A percentile compares a stretch with the other conserved stretches of the same genome.
Evolutionary conservation across 2,113 vertebrate genomes (phyloP).

Genomic region (Salvelinus alpinus): DNA sequence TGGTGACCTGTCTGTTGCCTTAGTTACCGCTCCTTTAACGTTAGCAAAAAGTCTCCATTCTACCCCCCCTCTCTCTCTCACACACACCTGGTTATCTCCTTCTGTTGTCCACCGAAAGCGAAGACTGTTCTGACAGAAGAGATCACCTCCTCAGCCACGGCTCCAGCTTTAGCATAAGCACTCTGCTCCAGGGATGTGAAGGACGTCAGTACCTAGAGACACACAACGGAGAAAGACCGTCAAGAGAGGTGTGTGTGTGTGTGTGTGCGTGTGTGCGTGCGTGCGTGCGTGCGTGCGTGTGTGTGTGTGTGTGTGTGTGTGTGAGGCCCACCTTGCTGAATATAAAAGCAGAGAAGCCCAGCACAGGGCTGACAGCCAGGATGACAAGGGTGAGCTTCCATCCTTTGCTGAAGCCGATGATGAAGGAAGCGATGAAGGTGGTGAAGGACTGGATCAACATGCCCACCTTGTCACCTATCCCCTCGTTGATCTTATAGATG

Average conservation of each 20-base stretch:
- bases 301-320: not conserved
- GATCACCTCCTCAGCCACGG: constrained; percentile 93
- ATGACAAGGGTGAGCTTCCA: constrained; percentile 98
- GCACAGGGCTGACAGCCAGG: constrained; percentile 87
- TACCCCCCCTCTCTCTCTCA: not conserved
- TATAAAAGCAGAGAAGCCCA: constrained; percentile 84
- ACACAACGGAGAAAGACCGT: not conserved
- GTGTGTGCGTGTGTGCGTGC: not conserved
- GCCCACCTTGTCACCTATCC: constrained; percentile 92
- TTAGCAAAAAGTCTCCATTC: too few species aligned
- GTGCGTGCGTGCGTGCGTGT: not conserved
- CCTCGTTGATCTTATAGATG: constrained; percentile 93
- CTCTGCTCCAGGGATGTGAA: constrained; percentile 89
- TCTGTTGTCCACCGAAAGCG: constrained; percentile 92
- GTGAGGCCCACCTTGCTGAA: constrained; percentile 82
- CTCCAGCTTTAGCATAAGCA: constrained; percentile 94
- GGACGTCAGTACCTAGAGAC: constrained; percentile 80
- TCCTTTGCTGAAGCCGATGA: constrained; percentile 87
- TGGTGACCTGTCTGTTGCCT: not conserved
- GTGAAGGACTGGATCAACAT: constrained; percentile 83
- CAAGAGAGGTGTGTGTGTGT: not conserved
- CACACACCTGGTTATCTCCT: constrained; percentile 87
- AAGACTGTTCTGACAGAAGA: constrained; percentile 87
- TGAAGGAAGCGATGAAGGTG: constrained; percentile 82
- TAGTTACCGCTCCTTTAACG: not conserved